phyloP scores from a whole-genome alignment of 2,888 invertebrate genomes.

The Phoenoteleia sp. region DNA sequence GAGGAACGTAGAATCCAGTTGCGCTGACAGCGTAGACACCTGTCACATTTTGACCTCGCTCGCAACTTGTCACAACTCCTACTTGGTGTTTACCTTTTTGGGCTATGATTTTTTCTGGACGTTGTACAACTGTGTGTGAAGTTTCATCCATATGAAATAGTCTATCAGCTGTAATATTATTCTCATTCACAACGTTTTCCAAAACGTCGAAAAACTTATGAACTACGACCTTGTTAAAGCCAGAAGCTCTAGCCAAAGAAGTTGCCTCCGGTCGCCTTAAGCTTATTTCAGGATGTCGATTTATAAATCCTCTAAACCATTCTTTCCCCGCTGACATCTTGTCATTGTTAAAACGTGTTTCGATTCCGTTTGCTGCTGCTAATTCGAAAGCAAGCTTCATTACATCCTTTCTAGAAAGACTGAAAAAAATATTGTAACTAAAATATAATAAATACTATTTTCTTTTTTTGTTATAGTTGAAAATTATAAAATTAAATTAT shows the following conservation, averaged over 20 bases:
- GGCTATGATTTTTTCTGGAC: neutral
- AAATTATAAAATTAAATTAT: too few relatives aligned
- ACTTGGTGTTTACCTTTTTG: slow-evolving; percentile 72
- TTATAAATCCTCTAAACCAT: slow-evolving; percentile 17
- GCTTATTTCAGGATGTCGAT: slow-evolving; percentile 6
- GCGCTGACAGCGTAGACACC: slow-evolving; percentile 72
- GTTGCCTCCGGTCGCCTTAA: slow-evolving; percentile 26
- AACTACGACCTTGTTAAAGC: slow-evolving; percentile 31
- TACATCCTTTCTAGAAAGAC: too few relatives aligned
- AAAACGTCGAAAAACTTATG: slow-evolving; percentile 27
- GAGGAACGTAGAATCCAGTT: slow-evolving; percentile 73
- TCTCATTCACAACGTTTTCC: neutral
- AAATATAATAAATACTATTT: too few relatives aligned
- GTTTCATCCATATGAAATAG: neutral
- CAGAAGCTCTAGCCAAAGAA: slow-evolving; percentile 33
- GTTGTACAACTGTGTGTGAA: neutral
- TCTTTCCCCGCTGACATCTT: neutral
- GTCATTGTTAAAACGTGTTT: slow-evolving; percentile 3
- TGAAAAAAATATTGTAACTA: too few relatives aligned
- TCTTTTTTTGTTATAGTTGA: too few relatives aligned
- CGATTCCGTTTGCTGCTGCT: too few relatives aligned
- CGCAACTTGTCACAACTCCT: slow-evolving; percentile 71
- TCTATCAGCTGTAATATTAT: neutral
- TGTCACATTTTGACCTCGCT: slow-evolving; percentile 74
- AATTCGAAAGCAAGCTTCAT: too few relatives aligned